Evolutionary conservation across 2,113 vertebrate species (phyloP).

Genomic region (Himantopus leucocephalus): DNA sequence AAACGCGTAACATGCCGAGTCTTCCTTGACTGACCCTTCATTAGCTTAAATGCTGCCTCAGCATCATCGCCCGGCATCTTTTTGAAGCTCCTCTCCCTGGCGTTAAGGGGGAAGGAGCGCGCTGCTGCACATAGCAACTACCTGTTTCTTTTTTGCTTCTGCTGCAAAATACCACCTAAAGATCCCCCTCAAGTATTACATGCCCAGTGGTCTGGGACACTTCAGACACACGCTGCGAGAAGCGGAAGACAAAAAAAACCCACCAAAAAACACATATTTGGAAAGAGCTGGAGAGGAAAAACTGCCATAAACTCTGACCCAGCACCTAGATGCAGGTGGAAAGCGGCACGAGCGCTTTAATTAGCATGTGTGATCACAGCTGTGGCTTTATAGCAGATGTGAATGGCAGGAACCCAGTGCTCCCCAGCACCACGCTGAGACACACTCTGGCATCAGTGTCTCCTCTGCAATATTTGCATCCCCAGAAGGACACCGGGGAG

Average conservation of each 20-base stretch:
- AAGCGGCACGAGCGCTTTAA: background rate
- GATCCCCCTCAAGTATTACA: fast-evolving
- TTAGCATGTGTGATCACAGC: background rate
- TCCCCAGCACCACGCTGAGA: background rate
- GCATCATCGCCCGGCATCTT: background rate
- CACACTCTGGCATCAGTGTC: fast-evolving
- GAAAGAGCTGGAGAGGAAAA: background rate
- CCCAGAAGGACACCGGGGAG: background rate
- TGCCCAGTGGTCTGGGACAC: background rate
- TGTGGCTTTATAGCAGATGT: fast-evolving
- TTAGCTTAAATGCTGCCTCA: background rate
- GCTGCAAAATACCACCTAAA: background rate
- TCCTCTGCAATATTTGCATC: background rate
- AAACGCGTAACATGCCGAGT: fast-evolving
- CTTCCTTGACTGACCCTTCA: background rate
- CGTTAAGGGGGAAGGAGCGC: background rate
- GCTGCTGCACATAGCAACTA: background rate
- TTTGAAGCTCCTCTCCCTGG: background rate
- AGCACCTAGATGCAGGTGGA: background rate
- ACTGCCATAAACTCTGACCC: background rate
- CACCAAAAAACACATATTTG: no score
- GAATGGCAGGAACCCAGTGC: background rate
- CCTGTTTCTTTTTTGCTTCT: background rate
- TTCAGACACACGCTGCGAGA: background rate
- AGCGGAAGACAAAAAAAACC: background rate